phyloP scores from a whole-genome alignment of 2,888 invertebrate species.

The Hoplodrina blanda region DNA sequence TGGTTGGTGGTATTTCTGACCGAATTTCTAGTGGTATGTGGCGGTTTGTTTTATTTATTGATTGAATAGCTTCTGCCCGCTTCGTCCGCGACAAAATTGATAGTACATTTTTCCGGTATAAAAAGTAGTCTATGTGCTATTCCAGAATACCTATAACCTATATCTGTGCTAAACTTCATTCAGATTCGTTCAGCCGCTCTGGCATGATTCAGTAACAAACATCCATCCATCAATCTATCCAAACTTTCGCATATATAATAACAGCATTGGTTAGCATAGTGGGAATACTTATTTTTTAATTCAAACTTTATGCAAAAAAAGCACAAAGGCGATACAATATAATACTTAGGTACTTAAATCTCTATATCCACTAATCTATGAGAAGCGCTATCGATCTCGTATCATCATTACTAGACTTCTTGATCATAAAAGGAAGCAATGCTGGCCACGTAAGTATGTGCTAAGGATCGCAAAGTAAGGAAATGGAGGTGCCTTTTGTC shows the following conservation, averaged over 20 bases:
- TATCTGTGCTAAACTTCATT: no score
- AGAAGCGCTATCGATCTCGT: not conserved
- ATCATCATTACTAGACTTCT: not conserved
- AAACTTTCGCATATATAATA: no score
- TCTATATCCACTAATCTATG: not conserved
- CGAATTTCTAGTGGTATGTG: slow-evolving; percentile 21
- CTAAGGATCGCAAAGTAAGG: slow-evolving; percentile 1
- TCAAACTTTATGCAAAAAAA: no score
- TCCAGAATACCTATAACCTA: no score
- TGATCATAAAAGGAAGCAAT: slow-evolving; percentile 3
- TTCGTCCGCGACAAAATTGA: no score
- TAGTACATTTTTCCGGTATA: no score
- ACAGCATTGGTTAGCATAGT: not conserved
- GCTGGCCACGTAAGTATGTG: not conserved
- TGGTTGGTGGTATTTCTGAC: slow-evolving; percentile 12
- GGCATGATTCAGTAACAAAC: no score
- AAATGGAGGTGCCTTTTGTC: slow-evolving; percentile 20
- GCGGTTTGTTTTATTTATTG: slow-evolving; percentile 39
- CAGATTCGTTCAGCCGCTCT: no score
- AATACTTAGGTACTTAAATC: no score
- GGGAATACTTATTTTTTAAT: not conserved
- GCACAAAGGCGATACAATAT: no score
- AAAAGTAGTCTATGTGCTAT: no score
- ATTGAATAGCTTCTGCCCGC: not conserved
- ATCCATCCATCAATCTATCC: no score